Percentiles rank a stretch among this genome's conserved stretches.
phyloP scores from a whole-genome alignment of 2,113 vertebrate genomes.

The Odobenus rosmarus region DNA sequence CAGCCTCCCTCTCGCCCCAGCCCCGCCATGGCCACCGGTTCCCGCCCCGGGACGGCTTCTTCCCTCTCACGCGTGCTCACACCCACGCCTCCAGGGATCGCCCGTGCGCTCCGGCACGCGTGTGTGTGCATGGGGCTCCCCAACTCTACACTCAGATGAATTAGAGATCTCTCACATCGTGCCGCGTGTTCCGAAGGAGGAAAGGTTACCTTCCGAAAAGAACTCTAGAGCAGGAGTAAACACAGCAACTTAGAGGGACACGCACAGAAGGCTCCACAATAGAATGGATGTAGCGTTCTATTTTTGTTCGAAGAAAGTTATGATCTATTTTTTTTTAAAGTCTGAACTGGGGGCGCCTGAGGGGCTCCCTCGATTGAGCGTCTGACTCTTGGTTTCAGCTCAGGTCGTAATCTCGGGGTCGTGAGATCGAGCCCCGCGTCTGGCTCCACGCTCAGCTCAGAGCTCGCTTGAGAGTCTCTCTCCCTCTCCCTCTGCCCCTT shows the following conservation, averaged over 20 bases:
- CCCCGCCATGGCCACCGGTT: not conserved
- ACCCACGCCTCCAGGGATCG: not conserved
- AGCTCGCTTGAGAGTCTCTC: not conserved
- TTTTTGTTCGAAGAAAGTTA: conserved; percentile 26
- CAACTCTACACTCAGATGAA: not conserved
- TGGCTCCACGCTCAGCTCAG: not conserved
- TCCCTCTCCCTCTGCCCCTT: not conserved
- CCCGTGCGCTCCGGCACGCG: rapidly evolving
- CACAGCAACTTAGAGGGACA: not conserved
- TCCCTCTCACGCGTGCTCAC: not conserved
- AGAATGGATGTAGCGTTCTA: not conserved
- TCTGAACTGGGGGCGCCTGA: not conserved
- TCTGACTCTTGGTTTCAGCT: not conserved
- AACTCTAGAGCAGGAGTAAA: not conserved
- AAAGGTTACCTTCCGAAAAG: not conserved
- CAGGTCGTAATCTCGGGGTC: not conserved
- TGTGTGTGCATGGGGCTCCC: not conserved
- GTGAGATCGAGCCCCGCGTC: not conserved
- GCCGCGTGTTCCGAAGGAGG: not conserved
- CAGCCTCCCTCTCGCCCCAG: not conserved
- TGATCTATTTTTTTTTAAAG: not conserved
- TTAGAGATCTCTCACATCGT: not conserved
- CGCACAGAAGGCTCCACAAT: not conserved
- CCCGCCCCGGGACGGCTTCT: not conserved
- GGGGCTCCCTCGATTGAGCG: not conserved